Evolutionary conservation across 1,140 invertebrate genomes (phyloP).

Genomic region (Geopemphigus sp.): DNA sequence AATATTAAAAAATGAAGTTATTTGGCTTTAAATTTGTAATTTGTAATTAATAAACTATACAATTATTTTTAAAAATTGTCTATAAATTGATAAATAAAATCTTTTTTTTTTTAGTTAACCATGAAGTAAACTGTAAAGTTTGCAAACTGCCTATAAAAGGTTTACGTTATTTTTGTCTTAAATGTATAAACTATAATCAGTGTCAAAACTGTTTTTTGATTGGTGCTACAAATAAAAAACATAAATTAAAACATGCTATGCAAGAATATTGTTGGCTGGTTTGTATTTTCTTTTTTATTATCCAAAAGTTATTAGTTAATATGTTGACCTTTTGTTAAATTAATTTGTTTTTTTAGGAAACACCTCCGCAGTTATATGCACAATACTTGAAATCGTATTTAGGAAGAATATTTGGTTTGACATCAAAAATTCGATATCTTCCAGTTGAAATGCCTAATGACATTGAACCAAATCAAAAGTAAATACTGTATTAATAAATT

Average conservation of each 20-base stretch:
- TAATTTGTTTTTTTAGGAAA: conserved; percentile 37
- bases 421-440: conserved; percentile 40
- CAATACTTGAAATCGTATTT: conserved; percentile 43
- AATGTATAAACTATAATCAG: conserved; percentile 73
- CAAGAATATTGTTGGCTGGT: conserved; percentile 74
- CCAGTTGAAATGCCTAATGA: conserved; percentile 29
- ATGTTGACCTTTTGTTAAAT: neutral
- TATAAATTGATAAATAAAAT: too few relatives aligned
- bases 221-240: conserved; percentile 67
- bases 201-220: conserved; percentile 79
- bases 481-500: neutral
- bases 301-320: neutral
- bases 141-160: conserved; percentile 62
- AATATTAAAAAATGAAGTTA: too few relatives aligned
- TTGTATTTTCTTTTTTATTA: conserved; percentile 37
- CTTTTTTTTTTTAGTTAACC: conserved; percentile 57
- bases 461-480: conserved; percentile 20
- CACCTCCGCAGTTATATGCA: conserved; percentile 34
- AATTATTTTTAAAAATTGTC: too few relatives aligned
- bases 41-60: too few relatives aligned
- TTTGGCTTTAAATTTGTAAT: too few relatives aligned
- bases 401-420: conserved; percentile 40
- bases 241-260: conserved; percentile 73
- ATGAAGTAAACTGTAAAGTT: conserved; percentile 61
- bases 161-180: conserved; percentile 69